These are phyloP conservation scores for Melinaea marsaeus DNA, from an alignment of 2,888 invertebrate species.

Conservation along the genomic window DNA sequence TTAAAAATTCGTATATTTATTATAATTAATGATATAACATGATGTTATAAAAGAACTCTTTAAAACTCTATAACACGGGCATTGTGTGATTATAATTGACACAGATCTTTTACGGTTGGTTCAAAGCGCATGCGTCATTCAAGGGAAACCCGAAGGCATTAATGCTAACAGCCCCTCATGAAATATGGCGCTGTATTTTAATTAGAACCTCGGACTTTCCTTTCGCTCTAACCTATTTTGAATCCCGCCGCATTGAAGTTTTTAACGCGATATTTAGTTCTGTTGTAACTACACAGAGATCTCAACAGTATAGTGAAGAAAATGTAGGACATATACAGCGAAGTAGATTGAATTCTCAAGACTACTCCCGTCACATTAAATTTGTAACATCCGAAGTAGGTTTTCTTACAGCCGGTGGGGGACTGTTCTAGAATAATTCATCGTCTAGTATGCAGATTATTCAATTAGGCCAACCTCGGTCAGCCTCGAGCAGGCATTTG, in stretches of 20 bases:
- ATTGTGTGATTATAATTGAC: conserved; percentile 13
- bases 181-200: conserved; percentile 53
- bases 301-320: background rate
- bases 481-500: conserved; percentile 40
- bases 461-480: conserved; percentile 45
- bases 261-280: background rate
- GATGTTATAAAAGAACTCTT: too few relatives aligned
- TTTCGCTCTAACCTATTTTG: conserved; percentile 25
- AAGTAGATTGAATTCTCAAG: background rate
- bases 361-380: conserved; percentile 12
- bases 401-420: conserved; percentile 30
- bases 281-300: too few relatives aligned
- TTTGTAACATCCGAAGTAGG: conserved; percentile 27
- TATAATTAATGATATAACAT: too few relatives aligned
- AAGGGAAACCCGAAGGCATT: conserved; percentile 41
- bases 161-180: conserved; percentile 50
- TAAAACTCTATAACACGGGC: background rate
- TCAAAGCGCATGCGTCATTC: conserved; percentile 38
- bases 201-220: conserved; percentile 47
- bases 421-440: conserved; percentile 39
- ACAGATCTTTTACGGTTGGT: conserved; percentile 16
- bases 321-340: background rate
- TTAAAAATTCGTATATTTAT: too few relatives aligned
- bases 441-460: conserved; percentile 55
- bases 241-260: conserved; percentile 11